Evolutionary conservation across 2,113 vertebrate species (phyloP), one percentile per base, ranked within the genome.

Genomic region (Thunnus thynnus): DNA sequence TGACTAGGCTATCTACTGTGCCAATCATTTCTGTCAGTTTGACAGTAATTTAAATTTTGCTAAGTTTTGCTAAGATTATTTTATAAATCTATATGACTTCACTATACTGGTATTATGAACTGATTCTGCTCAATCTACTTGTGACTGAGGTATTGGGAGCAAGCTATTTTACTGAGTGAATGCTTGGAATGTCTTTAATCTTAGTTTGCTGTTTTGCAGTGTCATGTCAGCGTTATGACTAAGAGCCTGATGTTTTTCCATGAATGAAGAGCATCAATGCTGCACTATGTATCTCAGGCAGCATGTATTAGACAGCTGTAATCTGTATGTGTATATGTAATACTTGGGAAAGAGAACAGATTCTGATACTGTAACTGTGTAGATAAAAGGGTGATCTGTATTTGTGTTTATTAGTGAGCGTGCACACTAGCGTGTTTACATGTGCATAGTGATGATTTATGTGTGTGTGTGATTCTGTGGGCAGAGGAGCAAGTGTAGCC

Each of bases 401-500:
- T 22, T 22, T 22, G 22, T 1, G 27, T 30, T 30, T 30, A 30
- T 30, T 57, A 46, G 16, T 27, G 72, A 52, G 6, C 30, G 22
- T 30, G n/a, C 22, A 0, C 56, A 25, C 61, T 20, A 30, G 14
- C 22, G 30, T 41, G 27, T 22, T 70, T 61, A 63, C 41, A 65
- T 48, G 52, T 46, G 51, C 41, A 51, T 32, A 25, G 57, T 36
- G 67, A 32, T 66, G 25, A 60, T 60, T 54, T 16, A 51, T 78
- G 46, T 46, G 54, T 54, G 16, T 65, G 41, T 58, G 18, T 11
- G 20, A 58, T 52, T 71, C 52, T 75, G 75, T 67, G 67, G 78
- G 76, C 36, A 52, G 64, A 54, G 32, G 63, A 77, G 80, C n/a
- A 1, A 50, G 54, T 18, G 30, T 18, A 75, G 55, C 69, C 67